Conservation (phyloP, 2,113 vertebrate species). For the Romanogobio albipinnatus region DNA sequence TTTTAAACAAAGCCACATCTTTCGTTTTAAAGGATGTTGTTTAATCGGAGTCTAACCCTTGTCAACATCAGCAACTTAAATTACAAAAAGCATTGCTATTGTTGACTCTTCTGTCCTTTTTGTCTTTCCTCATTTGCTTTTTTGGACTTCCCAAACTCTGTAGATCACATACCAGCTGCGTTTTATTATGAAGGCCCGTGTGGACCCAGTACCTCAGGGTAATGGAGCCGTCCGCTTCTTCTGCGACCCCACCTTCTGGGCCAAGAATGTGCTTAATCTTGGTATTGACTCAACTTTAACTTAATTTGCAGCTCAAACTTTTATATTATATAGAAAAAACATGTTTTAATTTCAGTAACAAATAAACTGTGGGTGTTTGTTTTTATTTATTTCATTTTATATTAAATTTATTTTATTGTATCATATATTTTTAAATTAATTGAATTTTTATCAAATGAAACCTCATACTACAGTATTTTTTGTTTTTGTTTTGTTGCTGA, state of each 20-base stretch:
- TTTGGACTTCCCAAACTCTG: background rate
- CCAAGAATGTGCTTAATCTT: slow-evolving; percentile 97
- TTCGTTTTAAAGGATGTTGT: slow-evolving; percentile 1
- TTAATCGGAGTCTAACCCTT: background rate
- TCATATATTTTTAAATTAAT: background rate
- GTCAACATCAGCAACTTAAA: background rate
- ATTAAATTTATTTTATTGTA: background rate
- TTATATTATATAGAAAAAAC: background rate
- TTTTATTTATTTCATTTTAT: background rate
- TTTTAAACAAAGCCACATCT: background rate
- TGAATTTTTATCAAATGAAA: background rate
- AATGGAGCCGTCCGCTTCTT: slow-evolving; percentile 96
- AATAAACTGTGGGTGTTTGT: background rate
- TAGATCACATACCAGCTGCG: slow-evolving; percentile 95
- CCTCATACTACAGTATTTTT: background rate
- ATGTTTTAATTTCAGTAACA: background rate
- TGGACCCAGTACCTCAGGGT: slow-evolving; percentile 91
- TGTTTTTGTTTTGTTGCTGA: no score
- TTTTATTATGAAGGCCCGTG: slow-evolving; percentile 90
- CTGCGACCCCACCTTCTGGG: slow-evolving; percentile 98
- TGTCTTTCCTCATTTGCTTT: background rate
- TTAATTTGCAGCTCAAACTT: background rate
- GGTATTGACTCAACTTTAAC: slow-evolving; percentile 72
- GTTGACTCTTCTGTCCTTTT: background rate
- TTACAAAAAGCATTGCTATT: background rate